Base-by-base conservation (phyloP, 2,797 vertebrate genomes). In the Danio choprae region DNA sequence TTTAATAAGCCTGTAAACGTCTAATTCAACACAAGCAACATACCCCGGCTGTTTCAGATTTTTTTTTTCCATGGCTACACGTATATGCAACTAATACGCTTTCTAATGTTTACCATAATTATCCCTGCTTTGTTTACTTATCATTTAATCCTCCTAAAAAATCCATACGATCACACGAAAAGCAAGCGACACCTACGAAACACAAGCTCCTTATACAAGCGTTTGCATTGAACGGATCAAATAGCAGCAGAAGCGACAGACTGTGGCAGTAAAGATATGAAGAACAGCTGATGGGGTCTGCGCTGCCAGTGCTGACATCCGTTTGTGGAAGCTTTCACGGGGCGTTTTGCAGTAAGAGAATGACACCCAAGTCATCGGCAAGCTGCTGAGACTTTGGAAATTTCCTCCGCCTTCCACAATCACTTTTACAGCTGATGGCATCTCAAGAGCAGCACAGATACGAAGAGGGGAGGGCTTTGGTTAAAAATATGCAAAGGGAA, bases 161-260 rank as follows among this genome's bases (percentile, higher is more conserved):
- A 93, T 91, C 89, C 84, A 93, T 91, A 91, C 88, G 40, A 86
- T 89, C 87, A 88, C 89, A 86, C 85, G 80, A 88, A 84, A 90
- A 84, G 29, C 84, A 83, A 76, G 80, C 85, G 84, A 87, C 80
- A 83, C 85, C 68, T 56, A 68, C 29, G 6, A 64, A 65, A 81
- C 67, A 55, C 36, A 71, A 79, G 71, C 67, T 46, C 71, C 50
- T 72, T 77, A 79, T 77, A 59, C 83, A 81, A 67, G 65, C 43
- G 36, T 71, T 86, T 87, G 78, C 62, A 65, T 78, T 80, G 64
- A 72, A 74, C 43, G 59, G 41, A 76, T 79, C 50, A 83, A 79
- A 84, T 62, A 77, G 69, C 74, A 83, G 75, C 63, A 79, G 43
- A 83, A 73, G 43, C 38, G 46, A 81, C 78, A 58, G 60, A 69